These are phyloP conservation scores for Cephus cinctus DNA, from an alignment of 1,140 invertebrate species.

Conservation along the genomic window DNA sequence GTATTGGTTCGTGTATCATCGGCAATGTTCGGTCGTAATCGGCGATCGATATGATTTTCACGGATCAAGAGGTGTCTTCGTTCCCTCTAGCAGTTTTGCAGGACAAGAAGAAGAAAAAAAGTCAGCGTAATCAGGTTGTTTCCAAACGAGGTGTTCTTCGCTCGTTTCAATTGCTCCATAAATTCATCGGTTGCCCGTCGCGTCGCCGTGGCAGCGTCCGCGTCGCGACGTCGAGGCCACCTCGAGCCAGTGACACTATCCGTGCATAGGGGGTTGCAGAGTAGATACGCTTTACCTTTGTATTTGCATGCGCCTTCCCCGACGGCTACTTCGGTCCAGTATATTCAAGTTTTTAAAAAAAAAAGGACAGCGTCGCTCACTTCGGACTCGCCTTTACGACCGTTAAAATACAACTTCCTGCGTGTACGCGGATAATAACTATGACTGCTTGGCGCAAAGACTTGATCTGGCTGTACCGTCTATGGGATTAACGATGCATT, in stretches of 20 bases:
- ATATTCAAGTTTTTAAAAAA: too few species aligned
- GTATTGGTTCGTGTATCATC: too few species aligned
- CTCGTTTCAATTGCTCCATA: slow-evolving; percentile 16
- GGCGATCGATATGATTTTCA: too few species aligned
- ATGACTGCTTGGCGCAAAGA: slow-evolving; percentile 30
- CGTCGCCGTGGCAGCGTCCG: too few species aligned
- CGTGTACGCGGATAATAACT: slow-evolving; percentile 39
- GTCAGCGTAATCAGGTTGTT: neutral
- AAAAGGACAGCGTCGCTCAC: too few species aligned
- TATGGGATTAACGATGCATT: slow-evolving; percentile 28
- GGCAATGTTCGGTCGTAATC: too few species aligned
- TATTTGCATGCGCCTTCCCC: slow-evolving; percentile 34
- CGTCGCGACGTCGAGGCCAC: too few species aligned
- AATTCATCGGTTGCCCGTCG: too few species aligned
- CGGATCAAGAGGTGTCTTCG: too few species aligned
- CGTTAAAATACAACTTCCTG: slow-evolving; percentile 42
- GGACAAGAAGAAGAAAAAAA: neutral
- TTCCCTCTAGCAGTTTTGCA: neutral
- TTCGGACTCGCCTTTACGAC: slow-evolving; percentile 26
- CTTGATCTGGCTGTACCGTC: slow-evolving; percentile 31
- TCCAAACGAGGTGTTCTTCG: slow-evolving; percentile 1
- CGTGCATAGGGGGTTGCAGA: slow-evolving; percentile 7
- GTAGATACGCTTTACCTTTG: slow-evolving; percentile 28
- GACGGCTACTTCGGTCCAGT: slow-evolving; percentile 16
- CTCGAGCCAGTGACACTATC: too few species aligned